Base-by-base conservation (phyloP, 2,888 invertebrate genomes). In the Azorinus chamasolen region DNA sequence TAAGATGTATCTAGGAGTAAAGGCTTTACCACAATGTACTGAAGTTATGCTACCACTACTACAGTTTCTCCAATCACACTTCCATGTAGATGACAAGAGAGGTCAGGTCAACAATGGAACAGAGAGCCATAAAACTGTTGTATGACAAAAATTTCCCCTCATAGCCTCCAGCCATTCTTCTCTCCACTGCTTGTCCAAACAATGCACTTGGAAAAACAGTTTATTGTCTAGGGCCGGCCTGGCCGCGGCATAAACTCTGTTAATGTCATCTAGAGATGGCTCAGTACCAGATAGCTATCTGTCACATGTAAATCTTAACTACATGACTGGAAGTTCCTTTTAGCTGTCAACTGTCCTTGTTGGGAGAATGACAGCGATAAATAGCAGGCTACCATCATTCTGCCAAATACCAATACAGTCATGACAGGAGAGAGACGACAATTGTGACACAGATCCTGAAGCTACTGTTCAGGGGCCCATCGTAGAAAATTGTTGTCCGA, bases 291-390 rank as follows among this genome's bases (percentile, higher is more conserved):
- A 55, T 62, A 32, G 51, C 62, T 50, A 66, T 73, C 73, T 73
- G 73, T 73, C 73, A 73, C 37, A 25, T 66, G 73, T 66, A 73
- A 73, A 62, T 66, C 66, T 66, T 14, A 53, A 72, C 45, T 27
- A 45, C 59, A 51, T 32, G 55, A 41, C 39, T 39, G 16, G 43
- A 24, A 55, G 65, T 73, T 73, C 73, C 66, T 63, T 73, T 73
- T 66, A 66, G 46, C 39, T 73, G 73, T 50, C 61, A 61, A 27
- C 32, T 10, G 32, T 32, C 14, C 18, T 50, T 27, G 32, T 32
- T 27, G 22, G 32, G 50, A 22, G 51, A 53, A 63, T 53, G 63
- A 63, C 61, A 59, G 45, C 59, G n/a, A 61, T 61, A 50, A 48
- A 61, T 48, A 50, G 61, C 50, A 50, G 32, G 27, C 48, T 43